Evolutionary conservation across 2,888 invertebrate genomes (phyloP), one percentile per base, ranked within the genome.

Genomic region (Cenopis cana): DNA sequence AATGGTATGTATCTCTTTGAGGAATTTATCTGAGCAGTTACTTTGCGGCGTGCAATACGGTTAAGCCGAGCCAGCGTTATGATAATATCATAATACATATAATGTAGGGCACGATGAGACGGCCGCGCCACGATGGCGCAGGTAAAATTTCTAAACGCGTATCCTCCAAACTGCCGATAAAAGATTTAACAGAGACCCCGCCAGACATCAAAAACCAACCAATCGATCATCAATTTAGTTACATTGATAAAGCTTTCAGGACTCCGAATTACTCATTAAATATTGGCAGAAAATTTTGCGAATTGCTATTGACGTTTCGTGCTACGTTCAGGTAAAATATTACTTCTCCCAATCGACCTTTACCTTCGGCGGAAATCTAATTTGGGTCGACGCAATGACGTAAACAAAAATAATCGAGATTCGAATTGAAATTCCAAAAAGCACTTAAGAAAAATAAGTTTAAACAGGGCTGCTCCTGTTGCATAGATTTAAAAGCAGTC

Each of bases 401-500:
- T 79, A 77, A 78, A 79, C 75, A 77, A 77, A 76, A 76, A 74
- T 74, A 76, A 77, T 76, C 71, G 77, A 76, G 73, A 76, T 74
- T 78, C 75, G 79, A 81, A 79, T 75, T 72, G 72, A 77, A 76
- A 76, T 73, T 75, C 72, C 73, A 74, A 76, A 74, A 74, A 74
- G 76, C 76, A 76, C 75, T 79, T 74, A 75, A 78, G 77, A 82
- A 84, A 84, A 85, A 85, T 81, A 82, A 82, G 79, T 80, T 83
- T 80, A 79, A 85, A 84, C 80, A 76, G 78, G 80, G 76, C 78
- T 79, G 78, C 78, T 79, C 76, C 79, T 75, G 78, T 82, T 80
- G 82, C 86, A 89, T 88, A 88, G 91, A 91, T 90, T 89, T 87
- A 85, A 85, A 85, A 85, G 82, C 85, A 85, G 82, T 81, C 87